A percentile compares a stretch with the other conserved stretches of the same genome.
Conservation (phyloP, 2,113 vertebrate genomes). For the Grammomys surdaster region DNA sequence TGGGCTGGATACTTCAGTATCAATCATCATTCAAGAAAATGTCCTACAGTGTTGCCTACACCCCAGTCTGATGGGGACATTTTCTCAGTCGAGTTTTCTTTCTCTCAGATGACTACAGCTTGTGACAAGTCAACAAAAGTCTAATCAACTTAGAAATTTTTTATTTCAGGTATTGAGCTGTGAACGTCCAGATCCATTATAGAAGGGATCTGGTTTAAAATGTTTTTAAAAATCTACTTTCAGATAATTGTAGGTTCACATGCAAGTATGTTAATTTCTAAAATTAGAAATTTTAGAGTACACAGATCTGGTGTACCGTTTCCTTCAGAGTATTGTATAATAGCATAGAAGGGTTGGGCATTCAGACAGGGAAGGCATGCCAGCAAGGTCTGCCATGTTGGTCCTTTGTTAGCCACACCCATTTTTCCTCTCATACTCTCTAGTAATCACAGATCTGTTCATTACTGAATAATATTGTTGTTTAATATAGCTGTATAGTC, state of each 20-base stretch:
- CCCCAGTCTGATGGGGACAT: background rate
- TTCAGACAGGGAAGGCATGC: background rate
- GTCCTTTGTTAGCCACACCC: background rate
- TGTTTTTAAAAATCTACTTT: background rate
- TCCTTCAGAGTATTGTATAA: background rate
- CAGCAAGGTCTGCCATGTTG: too few relatives aligned
- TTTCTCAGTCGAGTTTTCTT: background rate
- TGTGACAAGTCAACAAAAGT: background rate
- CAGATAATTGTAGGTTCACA: background rate
- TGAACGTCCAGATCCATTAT: background rate
- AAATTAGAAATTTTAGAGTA: background rate
- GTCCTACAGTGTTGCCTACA: background rate
- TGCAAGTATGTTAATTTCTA: conserved; percentile 5
- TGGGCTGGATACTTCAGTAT: background rate
- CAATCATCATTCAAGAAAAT: background rate
- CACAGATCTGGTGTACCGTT: background rate
- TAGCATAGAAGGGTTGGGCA: background rate
- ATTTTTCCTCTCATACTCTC: background rate
- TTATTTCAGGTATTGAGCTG: background rate
- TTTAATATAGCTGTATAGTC: background rate
- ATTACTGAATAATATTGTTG: background rate
- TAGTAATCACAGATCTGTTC: background rate
- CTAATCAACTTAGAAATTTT: background rate
- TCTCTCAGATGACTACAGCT: background rate
- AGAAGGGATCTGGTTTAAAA: background rate